Percentiles rank a stretch among this genome's conserved stretches.
Evolutionary conservation across 2,113 vertebrate genomes (phyloP).

Genomic region (Cettia cetti): DNA sequence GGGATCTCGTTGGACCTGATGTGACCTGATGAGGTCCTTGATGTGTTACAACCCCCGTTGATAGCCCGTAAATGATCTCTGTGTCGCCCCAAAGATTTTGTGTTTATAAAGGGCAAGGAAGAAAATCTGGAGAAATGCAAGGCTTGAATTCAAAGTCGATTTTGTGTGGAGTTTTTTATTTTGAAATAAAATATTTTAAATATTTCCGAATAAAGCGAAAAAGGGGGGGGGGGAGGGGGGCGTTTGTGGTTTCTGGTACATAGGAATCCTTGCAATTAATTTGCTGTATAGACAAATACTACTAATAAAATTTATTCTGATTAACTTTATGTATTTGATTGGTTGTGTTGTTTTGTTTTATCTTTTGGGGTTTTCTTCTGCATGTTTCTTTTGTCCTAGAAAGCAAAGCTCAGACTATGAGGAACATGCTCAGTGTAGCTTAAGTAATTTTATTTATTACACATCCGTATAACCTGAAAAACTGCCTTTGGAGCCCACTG

Average conservation of each 20-base stretch:
- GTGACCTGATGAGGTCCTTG: not conserved
- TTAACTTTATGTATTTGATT: not conserved
- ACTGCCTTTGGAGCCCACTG: not conserved
- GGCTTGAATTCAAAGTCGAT: not conserved
- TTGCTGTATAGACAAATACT: not conserved
- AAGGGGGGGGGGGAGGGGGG: fast-evolving
- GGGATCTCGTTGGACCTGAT: not conserved
- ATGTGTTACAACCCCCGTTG: not conserved
- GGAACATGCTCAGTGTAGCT: not conserved
- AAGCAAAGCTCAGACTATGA: not conserved
- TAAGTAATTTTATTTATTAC: not conserved
- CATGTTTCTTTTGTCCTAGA: not conserved
- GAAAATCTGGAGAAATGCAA: not conserved
- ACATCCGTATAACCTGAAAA: not conserved
- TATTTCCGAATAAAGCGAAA: not conserved
- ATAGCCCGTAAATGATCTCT: not conserved
- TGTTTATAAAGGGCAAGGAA: not conserved
- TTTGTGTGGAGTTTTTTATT: not conserved
- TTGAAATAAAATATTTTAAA: not conserved
- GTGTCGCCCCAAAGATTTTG: not conserved
- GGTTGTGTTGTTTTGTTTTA: not conserved
- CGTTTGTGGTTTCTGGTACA: not conserved
- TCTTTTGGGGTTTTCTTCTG: not conserved
- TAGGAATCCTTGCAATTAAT: not conserved
- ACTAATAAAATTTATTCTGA: not conserved